Base-by-base conservation (phyloP, 2,888 invertebrate species). In the Eristalinus sepulchralis region DNA sequence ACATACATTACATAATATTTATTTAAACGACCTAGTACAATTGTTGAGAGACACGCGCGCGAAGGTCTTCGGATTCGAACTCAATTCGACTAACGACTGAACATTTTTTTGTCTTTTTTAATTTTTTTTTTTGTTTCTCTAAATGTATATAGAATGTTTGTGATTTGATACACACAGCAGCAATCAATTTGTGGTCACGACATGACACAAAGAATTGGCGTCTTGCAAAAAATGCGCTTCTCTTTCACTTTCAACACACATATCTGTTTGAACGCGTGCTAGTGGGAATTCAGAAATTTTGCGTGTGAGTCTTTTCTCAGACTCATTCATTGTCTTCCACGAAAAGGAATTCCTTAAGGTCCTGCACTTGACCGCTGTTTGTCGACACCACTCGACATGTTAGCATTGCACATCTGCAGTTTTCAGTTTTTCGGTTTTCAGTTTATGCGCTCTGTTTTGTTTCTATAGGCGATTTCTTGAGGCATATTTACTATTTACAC, bases 371-470 rank as follows among this genome's bases (percentile, higher is more conserved):
- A 17, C 17, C 17, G 47, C 17, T 6, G n/a, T 17, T 17, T n/a
- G n/a, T 47, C n/a, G n/a, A 17, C 47, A 6, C 1, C 47, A 47
- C 47, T 47, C 47, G 17, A 17, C 8, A 17, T 17, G 47, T 17
- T 24, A 1, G 10, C 13, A 11, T 24, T 22, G 22, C 57, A 24
- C 22, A 22, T 22, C 11, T 57, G 2, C 22, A 24, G 10, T 57
- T 22, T 27, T 27, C 27, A 10, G 1, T 22, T 31, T 57, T 72
- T n/a, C n/a, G n/a, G 31, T 72, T 78, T 66, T 79, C 60, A 78
- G 62, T 75, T 86, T 75, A 76, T 86, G 86, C 71, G 86, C 86
- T 86, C 86, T 86, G 86, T 86, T 86, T 86, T 83, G 33, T 83
- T 86, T 83, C 83, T 86, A 86, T 83, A 72, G 59, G 17, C 75